phyloP scores from a whole-genome alignment of 2,797 vertebrate species.

The Novumbra hubbsi region DNA sequence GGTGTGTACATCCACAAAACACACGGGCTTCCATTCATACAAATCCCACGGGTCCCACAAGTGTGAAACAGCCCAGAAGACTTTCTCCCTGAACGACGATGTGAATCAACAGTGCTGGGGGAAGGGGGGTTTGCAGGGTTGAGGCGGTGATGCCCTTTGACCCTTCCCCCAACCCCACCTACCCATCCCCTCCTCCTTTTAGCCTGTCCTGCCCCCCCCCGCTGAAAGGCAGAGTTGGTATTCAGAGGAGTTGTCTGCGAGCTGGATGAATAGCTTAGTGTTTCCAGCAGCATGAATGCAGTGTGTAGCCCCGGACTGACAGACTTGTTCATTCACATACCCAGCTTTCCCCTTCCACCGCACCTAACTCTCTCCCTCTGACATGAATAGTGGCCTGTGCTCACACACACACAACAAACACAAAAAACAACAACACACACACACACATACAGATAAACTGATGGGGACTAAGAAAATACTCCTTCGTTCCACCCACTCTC shows the following conservation, averaged over 20 bases:
- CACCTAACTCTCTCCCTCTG: constrained; percentile 16
- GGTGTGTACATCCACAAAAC: not conserved
- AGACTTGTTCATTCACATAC: constrained; percentile 59
- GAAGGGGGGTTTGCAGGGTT: constrained; percentile 4
- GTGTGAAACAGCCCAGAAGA: constrained; percentile 6
- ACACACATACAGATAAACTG: constrained; percentile 2
- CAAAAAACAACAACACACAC: not conserved
- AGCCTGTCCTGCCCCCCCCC: constrained; percentile 19
- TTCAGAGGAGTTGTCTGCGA: constrained; percentile 43
- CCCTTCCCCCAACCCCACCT: constrained; percentile 38
- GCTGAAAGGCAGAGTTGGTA: constrained; percentile 49
- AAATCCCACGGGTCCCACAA: constrained; percentile 1
- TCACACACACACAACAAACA: constrained; percentile 2
- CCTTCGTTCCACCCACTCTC: not conserved
- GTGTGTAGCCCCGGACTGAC: constrained; percentile 57
- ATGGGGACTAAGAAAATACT: constrained; percentile 4
- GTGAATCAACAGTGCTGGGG: not conserved
- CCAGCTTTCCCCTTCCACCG: constrained; percentile 45
- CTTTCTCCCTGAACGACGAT: not conserved
- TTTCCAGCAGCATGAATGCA: constrained; percentile 65
- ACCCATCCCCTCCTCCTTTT: constrained; percentile 14
- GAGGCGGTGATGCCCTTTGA: constrained; percentile 27
- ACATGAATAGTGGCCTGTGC: constrained; percentile 23
- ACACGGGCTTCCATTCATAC: not conserved
- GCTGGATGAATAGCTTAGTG: constrained; percentile 73